Base-by-base conservation (phyloP, 2,113 vertebrate genomes). In the Centrocercus urophasianus region DNA sequence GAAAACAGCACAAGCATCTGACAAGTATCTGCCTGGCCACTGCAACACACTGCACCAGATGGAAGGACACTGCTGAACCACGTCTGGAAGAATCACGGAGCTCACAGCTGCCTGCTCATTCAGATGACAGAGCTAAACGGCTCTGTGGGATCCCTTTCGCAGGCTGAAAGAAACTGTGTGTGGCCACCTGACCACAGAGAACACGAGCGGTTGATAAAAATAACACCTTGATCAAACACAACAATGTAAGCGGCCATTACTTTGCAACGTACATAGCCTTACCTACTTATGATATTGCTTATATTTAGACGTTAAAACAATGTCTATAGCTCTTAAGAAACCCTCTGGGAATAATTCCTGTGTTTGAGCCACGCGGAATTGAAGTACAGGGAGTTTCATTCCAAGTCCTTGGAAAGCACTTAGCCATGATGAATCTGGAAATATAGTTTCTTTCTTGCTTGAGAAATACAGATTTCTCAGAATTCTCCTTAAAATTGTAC, bases 21-120 rank as follows among this genome's bases (percentile, higher is more conserved):
- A 24, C 2, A 25, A 0, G 0, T 36, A n/a, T 34, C 65, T 3
- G 34, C n/a, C 24, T 1, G 0, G 30, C 20, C 66, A 17, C 0
- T 14, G 43, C 59, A 78, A 52, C 47, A 20, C 0, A 0, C 1
- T 8, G 28, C 10, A 25, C 47, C 6, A 1, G 47, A 45, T 1
- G 3, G 17, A 76, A 71, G 34, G 40, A 30, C 0, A 1, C 5
- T 0, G 0, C 28, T 48, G 54, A 43, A 38, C 21, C 8, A 64
- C 30, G n/a, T 12, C 60, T 43, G 13, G 10, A 83, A 36, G 18
- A 75, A 43, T 20, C 14, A 40, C 2, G 3, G 52, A 65, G 54
- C 70, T 74, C 5, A 0, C 0, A 5, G 36, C 6, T 50, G 34
- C 11, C 65, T n/a, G n/a, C 57, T 71, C 38, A 43, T 42, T 30